These are phyloP conservation scores for Balaeniceps rex DNA, from an alignment of 2,113 vertebrate species.

Conservation along the genomic window DNA sequence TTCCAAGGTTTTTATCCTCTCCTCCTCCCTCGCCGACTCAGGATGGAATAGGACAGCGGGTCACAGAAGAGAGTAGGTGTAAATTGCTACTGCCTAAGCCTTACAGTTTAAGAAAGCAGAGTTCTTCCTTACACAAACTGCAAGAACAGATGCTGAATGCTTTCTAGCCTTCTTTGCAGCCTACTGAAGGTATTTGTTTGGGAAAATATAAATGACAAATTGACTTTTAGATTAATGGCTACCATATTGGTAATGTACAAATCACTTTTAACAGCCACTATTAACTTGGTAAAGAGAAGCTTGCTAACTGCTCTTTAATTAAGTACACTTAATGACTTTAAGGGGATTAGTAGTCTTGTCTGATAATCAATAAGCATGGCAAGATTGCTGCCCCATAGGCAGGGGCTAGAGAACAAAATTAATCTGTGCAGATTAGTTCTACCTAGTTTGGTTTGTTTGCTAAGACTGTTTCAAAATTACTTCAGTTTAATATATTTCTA, in stretches of 20 bases:
- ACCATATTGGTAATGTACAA: slow-evolving; percentile 74
- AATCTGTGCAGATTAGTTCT: slow-evolving; percentile 71
- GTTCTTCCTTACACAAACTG: neutral
- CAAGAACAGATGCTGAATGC: neutral
- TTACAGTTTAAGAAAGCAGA: neutral
- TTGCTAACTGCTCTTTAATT: slow-evolving; percentile 97
- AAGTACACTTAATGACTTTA: slow-evolving; percentile 98
- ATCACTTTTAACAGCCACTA: slow-evolving; percentile 78
- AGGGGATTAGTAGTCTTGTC: slow-evolving; percentile 94
- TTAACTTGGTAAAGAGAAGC: slow-evolving; percentile 78
- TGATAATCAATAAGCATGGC: slow-evolving; percentile 96
- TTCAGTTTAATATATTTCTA: neutral
- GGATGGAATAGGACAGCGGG: neutral
- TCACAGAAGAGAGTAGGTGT: neutral
- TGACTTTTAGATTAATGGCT: slow-evolving; percentile 77
- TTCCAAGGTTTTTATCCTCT: neutral
- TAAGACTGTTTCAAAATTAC: slow-evolving; percentile 1
- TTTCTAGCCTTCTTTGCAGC: neutral
- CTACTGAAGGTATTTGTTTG: slow-evolving; percentile 70
- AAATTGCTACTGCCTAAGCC: neutral
- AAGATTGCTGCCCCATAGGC: slow-evolving; percentile 77
- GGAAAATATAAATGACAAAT: slow-evolving; percentile 78
- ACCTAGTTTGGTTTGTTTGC: slow-evolving; percentile 36
- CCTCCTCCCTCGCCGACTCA: neutral
- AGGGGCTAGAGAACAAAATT: slow-evolving; percentile 68